phyloP scores from a whole-genome alignment of 2,113 vertebrate species.

The Collichthys lucidus region DNA sequence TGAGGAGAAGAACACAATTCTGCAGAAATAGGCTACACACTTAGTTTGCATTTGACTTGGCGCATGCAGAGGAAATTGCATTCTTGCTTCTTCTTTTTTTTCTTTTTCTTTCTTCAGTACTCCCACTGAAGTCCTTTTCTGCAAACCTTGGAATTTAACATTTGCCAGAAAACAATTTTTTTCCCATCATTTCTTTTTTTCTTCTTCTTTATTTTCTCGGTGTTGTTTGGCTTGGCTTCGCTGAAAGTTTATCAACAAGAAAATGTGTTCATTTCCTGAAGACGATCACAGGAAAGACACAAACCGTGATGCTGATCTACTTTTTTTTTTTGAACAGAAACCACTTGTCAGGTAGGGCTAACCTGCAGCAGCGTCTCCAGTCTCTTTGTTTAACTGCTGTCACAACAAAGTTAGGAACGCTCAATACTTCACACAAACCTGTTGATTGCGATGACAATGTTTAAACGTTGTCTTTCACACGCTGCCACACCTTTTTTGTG shows the following conservation, averaged over 20 bases:
- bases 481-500: constrained; percentile 12
- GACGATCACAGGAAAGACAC: constrained; percentile 17
- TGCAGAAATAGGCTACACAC: constrained; percentile 52
- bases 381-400: not conserved
- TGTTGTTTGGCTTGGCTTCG: not conserved
- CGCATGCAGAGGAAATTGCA: constrained; percentile 69
- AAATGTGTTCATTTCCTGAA: constrained; percentile 2
- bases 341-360: not conserved
- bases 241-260: constrained; percentile 19
- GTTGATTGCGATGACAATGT: not conserved
- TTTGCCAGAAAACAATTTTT: constrained; percentile 27
- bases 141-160: constrained; percentile 26
- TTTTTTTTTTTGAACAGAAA: constrained; percentile 10
- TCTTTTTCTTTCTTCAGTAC: constrained; percentile 1
- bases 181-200: constrained; percentile 6
- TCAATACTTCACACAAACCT: not conserved
- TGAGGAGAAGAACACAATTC: constrained; percentile 33
- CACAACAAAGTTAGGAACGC: not conserved
- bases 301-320: not conserved
- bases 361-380: not conserved
- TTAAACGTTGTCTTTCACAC: not conserved
- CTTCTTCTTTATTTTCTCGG: not conserved
- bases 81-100: constrained; percentile 32
- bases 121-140: constrained; percentile 42
- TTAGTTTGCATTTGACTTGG: constrained; percentile 72